These are phyloP conservation scores for Rhodeus uyekii DNA, from an alignment of 2,797 vertebrate species.

Conservation along the genomic window DNA sequence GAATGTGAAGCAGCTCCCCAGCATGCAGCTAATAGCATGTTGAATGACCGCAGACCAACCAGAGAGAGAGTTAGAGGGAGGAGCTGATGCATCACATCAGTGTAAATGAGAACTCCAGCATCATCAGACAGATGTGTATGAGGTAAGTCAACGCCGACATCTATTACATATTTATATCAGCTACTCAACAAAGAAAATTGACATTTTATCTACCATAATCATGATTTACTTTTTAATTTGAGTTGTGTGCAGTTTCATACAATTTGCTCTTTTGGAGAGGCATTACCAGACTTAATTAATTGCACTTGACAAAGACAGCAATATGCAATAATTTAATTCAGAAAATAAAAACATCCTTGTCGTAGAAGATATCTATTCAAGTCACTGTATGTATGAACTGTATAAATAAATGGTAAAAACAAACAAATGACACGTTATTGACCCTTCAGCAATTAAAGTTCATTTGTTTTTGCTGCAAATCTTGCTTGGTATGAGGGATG, in stretches of 20 bases:
- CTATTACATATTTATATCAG: slow-evolving; percentile 1
- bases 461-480: neutral
- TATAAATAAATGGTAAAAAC: neutral
- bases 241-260: slow-evolving; percentile 2
- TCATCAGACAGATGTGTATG: neutral
- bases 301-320: slow-evolving; percentile 13
- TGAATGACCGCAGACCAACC: slow-evolving; percentile 15
- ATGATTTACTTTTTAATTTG: slow-evolving; percentile 27
- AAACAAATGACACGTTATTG: neutral
- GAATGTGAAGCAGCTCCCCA: slow-evolving; percentile 47
- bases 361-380: neutral
- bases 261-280: slow-evolving; percentile 25
- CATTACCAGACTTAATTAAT: slow-evolving; percentile 32
- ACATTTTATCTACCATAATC: slow-evolving; percentile 41
- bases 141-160: neutral
- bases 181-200: neutral
- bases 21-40: slow-evolving; percentile 29
- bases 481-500: neutral
- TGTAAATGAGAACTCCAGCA: slow-evolving; percentile 15
- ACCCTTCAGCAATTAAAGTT: neutral
- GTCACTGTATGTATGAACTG: neutral
- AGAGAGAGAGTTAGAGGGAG: slow-evolving; percentile 1
- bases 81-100: slow-evolving; percentile 18
- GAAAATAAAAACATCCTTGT: neutral
- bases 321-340: neutral